Evolutionary conservation across 2,888 invertebrate genomes (phyloP).

Genomic region (Carcina quercana): DNA sequence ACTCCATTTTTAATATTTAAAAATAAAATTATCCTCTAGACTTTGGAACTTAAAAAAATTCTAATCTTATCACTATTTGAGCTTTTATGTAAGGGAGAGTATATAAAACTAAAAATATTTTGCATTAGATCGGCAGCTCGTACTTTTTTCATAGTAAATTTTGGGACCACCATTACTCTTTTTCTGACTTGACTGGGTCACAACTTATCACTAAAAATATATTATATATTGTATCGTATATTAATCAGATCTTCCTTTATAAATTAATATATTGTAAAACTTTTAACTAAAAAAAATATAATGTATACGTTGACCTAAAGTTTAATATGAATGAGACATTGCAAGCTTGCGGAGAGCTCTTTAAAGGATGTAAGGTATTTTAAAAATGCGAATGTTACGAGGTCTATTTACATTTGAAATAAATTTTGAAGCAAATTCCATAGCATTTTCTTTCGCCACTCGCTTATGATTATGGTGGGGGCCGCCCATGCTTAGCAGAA

Average conservation of each 20-base stretch:
- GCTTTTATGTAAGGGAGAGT: constrained; percentile 47
- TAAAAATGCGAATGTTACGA: constrained; percentile 54
- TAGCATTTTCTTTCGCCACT: constrained; percentile 61
- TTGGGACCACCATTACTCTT: constrained; percentile 65
- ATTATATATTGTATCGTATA: constrained; percentile 12
- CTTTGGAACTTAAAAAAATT: constrained; percentile 31
- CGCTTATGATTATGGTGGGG: constrained; percentile 53
- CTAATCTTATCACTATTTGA: constrained; percentile 45
- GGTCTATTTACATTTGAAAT: constrained; percentile 56
- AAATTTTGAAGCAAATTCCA: constrained; percentile 65
- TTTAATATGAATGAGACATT: constrained; percentile 60
- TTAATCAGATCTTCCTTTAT: constrained; percentile 6
- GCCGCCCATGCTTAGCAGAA: constrained; percentile 57
- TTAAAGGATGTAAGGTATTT: constrained; percentile 31
- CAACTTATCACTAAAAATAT: constrained; percentile 28
- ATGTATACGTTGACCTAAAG: constrained; percentile 39
- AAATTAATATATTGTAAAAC: constrained; percentile 1
- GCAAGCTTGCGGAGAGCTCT: constrained; percentile 41
- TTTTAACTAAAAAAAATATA: constrained; percentile 1
- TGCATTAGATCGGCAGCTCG: too few species aligned
- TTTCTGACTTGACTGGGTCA: constrained; percentile 34
- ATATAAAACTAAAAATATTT: too few species aligned
- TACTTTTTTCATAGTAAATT: constrained; percentile 69
- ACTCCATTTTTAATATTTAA: too few species aligned
- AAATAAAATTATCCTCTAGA: constrained; percentile 41